Evolutionary conservation across 2,797 vertebrate species (phyloP).

Genomic region (Gobio occitaniae): DNA sequence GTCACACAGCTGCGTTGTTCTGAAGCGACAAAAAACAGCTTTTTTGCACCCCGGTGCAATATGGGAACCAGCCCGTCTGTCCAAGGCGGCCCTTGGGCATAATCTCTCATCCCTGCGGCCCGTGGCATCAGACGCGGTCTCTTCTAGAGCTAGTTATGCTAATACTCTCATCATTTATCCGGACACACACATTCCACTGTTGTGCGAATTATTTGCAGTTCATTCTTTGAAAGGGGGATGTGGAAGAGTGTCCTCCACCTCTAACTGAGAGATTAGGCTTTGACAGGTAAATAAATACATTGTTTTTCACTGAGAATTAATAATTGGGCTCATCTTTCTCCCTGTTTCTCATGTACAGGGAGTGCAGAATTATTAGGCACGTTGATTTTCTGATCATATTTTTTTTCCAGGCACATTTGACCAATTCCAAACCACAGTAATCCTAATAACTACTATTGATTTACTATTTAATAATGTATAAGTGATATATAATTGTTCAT

Average conservation of each 20-base stretch:
- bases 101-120: conserved; percentile 54
- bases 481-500: too few species aligned
- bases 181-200: conserved; percentile 40
- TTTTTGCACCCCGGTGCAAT: conserved; percentile 84
- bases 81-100: conserved; percentile 68
- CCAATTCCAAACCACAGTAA: too few species aligned
- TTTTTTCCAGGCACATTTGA: too few species aligned
- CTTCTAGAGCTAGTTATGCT: conserved; percentile 64
- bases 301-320: neutral
- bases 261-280: conserved; percentile 2
- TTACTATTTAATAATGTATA: too few species aligned
- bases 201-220: conserved; percentile 1
- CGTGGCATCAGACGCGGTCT: conserved; percentile 66
- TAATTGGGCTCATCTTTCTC: neutral
- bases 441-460: too few species aligned
- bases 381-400: too few species aligned
- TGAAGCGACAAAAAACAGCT: conserved; percentile 84
- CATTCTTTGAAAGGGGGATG: neutral
- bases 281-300: neutral
- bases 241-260: neutral
- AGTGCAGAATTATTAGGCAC: too few species aligned
- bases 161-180: conserved; percentile 55
- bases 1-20: conserved; percentile 78
- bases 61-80: conserved; percentile 81
- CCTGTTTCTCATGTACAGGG: neutral